Base-by-base conservation (phyloP, 2,888 invertebrate genomes). In the Micropterix aruncella region DNA sequence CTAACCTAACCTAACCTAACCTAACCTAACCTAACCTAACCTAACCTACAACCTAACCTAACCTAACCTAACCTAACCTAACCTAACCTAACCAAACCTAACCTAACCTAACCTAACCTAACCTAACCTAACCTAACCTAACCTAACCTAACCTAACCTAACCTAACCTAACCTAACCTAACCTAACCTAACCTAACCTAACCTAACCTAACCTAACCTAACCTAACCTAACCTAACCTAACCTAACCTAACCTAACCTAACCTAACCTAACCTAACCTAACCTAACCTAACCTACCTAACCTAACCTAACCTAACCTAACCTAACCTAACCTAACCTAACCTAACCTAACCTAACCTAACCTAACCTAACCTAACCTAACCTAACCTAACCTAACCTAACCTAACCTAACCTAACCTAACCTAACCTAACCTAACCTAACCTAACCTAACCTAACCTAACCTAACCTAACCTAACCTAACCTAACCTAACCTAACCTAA, bases 391-490 rank as follows among this genome's bases (percentile, higher is more conserved):
- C 40, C 40, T 40, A 40, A 40, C 40, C 40, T 40, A 40, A 40
- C 40, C 40, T 40, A 40, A 40, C 40, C 40, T n/a, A n/a, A n/a
- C n/a, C n/a, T n/a, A n/a, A 15, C 14, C 14, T 16, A 14, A 15
- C 14, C 14, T 16, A 14, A 40, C 43, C 43, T 41, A 43, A 44
- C 43, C 43, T 44, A 43, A 41, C 44, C 44, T 43, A 42, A 44
- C 44, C 44, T 45, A 43, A 43, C 44, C 44, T 45, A 43, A 45
- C 44, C 44, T 45, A 43, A 45, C 44, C 44, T 45, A 43, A 43
- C 44, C 44, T 44, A 43, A 45, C 44, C 44, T 45, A 43, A 45
- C 44, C 43, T 45, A 43, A 43, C 43, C 43, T 45, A 43, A 45
- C 43, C 43, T 45, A 43, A 45, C 41, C 41, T 43, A 42, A 43